Evolutionary conservation across 2,797 vertebrate genomes (phyloP), one percentile per base, ranked within the genome.

Genomic region (Sebastes nivosus): DNA sequence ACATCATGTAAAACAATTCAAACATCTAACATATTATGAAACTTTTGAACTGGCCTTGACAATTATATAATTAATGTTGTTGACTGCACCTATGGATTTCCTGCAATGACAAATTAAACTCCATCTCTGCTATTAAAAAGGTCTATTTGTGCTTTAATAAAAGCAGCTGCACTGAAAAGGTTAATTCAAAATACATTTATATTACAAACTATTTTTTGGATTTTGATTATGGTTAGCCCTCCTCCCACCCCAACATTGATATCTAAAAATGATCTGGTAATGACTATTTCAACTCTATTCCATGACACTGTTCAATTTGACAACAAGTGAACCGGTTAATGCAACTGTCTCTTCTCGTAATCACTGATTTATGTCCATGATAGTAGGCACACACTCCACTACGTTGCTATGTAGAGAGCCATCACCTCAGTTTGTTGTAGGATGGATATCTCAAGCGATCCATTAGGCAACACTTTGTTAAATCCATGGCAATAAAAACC

Each of bases 341-440:
- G 72, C 50, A 65, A 42, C 18, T 18, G 36, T 75, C 79, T 76
- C 42, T 89, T 87, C 81, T 75, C 16, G 4, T 81, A 91, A 89
- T 70, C 75, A 76, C 63, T 73, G 90, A 91, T 92, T 88, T 77
- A 86, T 86, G 68, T n/a, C 55, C 36, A 22, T 71, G 87, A 94
- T 92, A 89, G 61, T 25, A 82, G 71, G 64, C 8, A 54, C 52
- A 69, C 29, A 46, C 32, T 64, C 72, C 72, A 88, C 77, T 89
- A 84, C 80, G 91, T 95, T 92, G 87, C 94, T 90, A 91, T 83
- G 85, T 57, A 86, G 77, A 89, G 13, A 86, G 86, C 88, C 65
- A 83, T 87, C 6, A 16, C 76, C 4, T 81, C 58, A 83, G 81
- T 77, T 77, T 90, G 84, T 81, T 76, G 9, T 65, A 54, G 52